A percentile compares a stretch with the other conserved stretches of the same genome.
phyloP scores from a whole-genome alignment of 2,888 invertebrate genomes.

The Troides helena region DNA sequence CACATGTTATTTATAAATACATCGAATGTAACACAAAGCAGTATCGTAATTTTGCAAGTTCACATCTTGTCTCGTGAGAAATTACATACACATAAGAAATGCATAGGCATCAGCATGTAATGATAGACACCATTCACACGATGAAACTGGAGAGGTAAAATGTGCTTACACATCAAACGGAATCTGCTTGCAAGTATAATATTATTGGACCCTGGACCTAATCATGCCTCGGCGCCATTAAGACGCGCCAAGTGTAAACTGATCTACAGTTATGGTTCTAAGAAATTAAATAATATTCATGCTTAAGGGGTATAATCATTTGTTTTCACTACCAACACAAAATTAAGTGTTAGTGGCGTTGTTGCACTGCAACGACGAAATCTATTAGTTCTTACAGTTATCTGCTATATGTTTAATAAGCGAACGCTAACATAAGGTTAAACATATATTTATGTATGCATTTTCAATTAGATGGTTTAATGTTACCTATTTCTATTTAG shows the following conservation, averaged over 20 bases:
- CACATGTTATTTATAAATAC: too few species aligned
- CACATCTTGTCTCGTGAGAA: too few species aligned
- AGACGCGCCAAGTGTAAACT: slow-evolving; percentile 1
- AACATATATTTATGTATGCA: too few species aligned
- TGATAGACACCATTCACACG: slow-evolving; percentile 5
- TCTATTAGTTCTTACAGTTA: too few species aligned
- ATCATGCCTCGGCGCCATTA: slow-evolving; percentile 6
- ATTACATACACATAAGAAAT: background rate
- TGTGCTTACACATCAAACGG: background rate
- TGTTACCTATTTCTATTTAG: too few species aligned
- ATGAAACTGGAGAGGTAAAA: slow-evolving; percentile 1
- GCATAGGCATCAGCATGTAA: background rate
- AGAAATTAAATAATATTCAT: background rate
- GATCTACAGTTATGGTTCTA: background rate
- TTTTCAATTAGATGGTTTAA: too few species aligned
- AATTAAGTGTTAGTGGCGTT: too few species aligned
- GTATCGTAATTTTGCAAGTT: too few species aligned
- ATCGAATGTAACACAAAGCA: too few species aligned
- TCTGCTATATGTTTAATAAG: too few species aligned
- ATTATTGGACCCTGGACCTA: slow-evolving; percentile 1
- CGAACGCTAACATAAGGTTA: too few species aligned
- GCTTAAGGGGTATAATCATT: background rate
- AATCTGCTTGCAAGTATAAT: slow-evolving; percentile 15
- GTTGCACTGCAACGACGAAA: too few species aligned
- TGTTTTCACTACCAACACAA: background rate